These are phyloP conservation scores for Lophura nycthemera DNA, from an alignment of 2,113 vertebrate species.

Conservation along the genomic window DNA sequence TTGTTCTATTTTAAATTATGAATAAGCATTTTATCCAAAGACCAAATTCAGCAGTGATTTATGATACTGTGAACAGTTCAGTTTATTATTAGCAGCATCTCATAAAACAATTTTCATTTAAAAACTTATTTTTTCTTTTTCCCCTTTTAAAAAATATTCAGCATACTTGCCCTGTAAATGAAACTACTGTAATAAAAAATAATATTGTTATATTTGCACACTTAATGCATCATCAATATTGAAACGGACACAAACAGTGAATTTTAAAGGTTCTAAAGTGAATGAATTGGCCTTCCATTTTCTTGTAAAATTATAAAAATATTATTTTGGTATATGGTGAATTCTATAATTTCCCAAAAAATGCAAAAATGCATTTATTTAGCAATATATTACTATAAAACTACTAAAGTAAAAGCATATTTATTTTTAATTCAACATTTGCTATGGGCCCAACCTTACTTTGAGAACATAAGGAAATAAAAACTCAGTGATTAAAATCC, in stretches of 20 bases:
- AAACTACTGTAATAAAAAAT: not conserved
- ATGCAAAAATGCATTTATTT: not conserved
- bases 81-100: not conserved
- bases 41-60: not conserved
- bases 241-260: not conserved
- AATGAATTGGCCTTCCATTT: not conserved
- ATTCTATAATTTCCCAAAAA: not conserved
- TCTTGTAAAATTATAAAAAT: not conserved
- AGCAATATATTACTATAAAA: not conserved
- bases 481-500: accelerated
- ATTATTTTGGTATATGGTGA: not conserved
- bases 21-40: not conserved
- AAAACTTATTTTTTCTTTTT: not conserved
- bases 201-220: not conserved
- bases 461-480: not conserved
- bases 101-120: not conserved
- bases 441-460: not conserved
- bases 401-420: not conserved
- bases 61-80: not conserved
- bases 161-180: not conserved
- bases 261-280: not conserved
- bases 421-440: not conserved
- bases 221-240: not conserved
- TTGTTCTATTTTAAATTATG: not conserved
- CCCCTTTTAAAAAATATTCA: not conserved